Percentiles rank a stretch among this genome's conserved stretches.
Evolutionary conservation across 2,888 invertebrate species (phyloP).

Genomic region (Hyles lineata): DNA sequence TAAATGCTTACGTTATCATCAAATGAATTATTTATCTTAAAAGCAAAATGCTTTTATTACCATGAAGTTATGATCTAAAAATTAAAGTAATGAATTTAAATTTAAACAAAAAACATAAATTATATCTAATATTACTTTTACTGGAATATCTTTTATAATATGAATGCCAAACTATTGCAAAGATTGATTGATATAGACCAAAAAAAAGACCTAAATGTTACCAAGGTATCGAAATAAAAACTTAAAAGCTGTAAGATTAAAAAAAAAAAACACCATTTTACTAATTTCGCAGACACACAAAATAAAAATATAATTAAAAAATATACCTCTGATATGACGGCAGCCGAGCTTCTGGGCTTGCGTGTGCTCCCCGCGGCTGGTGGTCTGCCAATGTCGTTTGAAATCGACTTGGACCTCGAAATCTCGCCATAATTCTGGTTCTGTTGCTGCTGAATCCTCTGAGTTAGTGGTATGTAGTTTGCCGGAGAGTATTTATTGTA

Average conservation of each 20-base stretch:
- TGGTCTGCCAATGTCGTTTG: constrained; percentile 84
- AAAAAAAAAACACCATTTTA: constrained; percentile 11
- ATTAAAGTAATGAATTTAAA: too few species aligned
- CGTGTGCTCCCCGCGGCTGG: constrained; percentile 64
- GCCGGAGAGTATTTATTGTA: constrained; percentile 91
- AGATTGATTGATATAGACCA: neutral
- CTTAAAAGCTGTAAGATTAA: neutral
- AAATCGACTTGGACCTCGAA: constrained; percentile 83
- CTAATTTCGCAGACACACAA: constrained; percentile 65
- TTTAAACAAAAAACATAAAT: too few species aligned
- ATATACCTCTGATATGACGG: constrained; percentile 72
- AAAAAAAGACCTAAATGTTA: neutral
- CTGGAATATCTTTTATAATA: too few species aligned
- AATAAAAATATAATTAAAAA: constrained; percentile 38
- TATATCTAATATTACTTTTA: too few species aligned
- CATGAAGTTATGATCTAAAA: too few species aligned
- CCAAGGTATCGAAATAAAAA: constrained; percentile 3
- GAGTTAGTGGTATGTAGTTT: constrained; percentile 87
- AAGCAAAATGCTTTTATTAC: too few species aligned
- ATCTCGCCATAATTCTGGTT: constrained; percentile 74
- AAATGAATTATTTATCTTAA: too few species aligned
- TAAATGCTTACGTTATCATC: too few species aligned
- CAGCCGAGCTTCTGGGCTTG: constrained; percentile 69
- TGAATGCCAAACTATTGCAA: neutral
- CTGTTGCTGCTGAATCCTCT: constrained; percentile 68